Percentiles rank a stretch among this genome's conserved stretches.
Conservation (phyloP, 2,888 invertebrate genomes). For the Leucoma salicis region DNA sequence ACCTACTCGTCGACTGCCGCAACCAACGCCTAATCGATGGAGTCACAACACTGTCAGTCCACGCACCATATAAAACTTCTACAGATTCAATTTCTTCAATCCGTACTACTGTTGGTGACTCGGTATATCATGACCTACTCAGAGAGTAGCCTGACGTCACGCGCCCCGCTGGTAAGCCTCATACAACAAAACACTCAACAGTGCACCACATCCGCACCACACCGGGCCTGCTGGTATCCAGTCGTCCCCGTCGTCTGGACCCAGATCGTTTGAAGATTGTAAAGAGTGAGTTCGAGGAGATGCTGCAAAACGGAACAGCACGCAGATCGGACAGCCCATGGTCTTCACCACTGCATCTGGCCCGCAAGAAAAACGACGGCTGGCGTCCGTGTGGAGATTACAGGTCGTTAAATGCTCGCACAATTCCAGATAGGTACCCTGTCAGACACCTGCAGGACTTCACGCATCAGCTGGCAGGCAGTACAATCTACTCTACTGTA, state of each 20-base stretch:
- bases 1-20: too few species aligned
- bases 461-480: conserved; percentile 2
- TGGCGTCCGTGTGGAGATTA: conserved; percentile 13
- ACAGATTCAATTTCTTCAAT: too few species aligned
- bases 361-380: conserved; percentile 5
- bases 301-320: conserved; percentile 6
- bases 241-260: not conserved
- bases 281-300: conserved; percentile 4
- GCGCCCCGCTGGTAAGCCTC: too few species aligned
- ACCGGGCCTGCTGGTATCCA: too few species aligned
- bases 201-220: too few species aligned
- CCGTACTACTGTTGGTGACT: too few species aligned
- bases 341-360: conserved; percentile 8
- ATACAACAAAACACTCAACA: too few species aligned
- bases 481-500: not conserved
- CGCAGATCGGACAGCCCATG: conserved; percentile 7
- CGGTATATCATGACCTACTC: too few species aligned
- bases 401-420: conserved; percentile 4
- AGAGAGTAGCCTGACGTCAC: too few species aligned
- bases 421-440: conserved; percentile 7
- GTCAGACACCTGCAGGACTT: conserved; percentile 7
- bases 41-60: too few species aligned
- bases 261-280: conserved; percentile 1
- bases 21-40: too few species aligned
- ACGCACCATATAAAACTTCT: too few species aligned